These are phyloP conservation scores for Lysandra coridon DNA, from an alignment of 2,888 invertebrate species.

Conservation along the genomic window DNA sequence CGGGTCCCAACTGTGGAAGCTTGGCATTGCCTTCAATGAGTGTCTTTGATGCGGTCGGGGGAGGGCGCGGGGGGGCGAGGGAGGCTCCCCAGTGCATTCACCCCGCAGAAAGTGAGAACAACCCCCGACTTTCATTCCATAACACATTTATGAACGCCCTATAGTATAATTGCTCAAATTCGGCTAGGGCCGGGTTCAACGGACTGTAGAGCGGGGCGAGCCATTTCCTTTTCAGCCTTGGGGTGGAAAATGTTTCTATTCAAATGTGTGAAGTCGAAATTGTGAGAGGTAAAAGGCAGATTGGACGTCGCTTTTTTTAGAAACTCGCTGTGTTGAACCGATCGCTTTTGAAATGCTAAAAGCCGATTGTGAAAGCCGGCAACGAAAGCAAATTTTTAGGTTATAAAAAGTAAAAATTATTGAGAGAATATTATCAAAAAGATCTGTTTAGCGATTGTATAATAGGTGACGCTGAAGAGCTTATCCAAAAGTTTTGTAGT, in stretches of 20 bases:
- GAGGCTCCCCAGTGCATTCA: constrained; percentile 76
- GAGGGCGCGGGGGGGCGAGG: constrained; percentile 49
- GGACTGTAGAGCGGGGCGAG: constrained; percentile 55
- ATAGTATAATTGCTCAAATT: constrained; percentile 73
- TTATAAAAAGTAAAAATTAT: too few relatives aligned
- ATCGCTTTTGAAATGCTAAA: neutral
- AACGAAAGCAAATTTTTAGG: too few relatives aligned
- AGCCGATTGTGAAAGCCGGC: neutral
- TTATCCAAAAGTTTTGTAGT: too few relatives aligned
- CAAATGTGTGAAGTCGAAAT: neutral
- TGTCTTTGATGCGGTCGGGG: constrained; percentile 70
- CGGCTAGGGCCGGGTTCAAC: constrained; percentile 65
- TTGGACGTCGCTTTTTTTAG: neutral
- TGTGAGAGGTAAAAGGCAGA: neutral
- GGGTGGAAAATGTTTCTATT: constrained; percentile 24
- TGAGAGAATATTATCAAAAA: too few relatives aligned
- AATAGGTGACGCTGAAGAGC: too few relatives aligned
- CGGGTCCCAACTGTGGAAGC: constrained; percentile 42
- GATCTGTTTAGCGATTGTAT: too few relatives aligned
- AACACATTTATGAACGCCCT: constrained; percentile 65
- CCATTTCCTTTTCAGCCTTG: constrained; percentile 38
- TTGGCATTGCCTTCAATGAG: constrained; percentile 60
- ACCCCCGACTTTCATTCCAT: constrained; percentile 67
- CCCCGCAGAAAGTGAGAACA: constrained; percentile 76
- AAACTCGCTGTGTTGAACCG: neutral